phyloP scores from a whole-genome alignment of 2,888 invertebrate species.

The Aspidiotus rigidus region DNA sequence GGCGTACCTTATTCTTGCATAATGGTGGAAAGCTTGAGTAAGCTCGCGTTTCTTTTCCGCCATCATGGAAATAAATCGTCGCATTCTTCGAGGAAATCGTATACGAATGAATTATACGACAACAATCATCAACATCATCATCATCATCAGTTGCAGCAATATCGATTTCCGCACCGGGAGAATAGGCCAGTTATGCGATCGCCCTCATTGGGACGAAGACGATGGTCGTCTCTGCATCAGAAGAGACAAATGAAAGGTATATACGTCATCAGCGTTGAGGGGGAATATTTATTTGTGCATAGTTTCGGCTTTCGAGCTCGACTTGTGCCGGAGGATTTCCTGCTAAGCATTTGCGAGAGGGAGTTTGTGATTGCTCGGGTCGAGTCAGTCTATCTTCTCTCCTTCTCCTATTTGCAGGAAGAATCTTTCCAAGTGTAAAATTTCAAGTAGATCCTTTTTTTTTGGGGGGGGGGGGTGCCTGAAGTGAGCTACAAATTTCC shows the following conservation, averaged over 20 bases:
- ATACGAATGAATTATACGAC: constrained; percentile 8
- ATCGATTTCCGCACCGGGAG: constrained; percentile 20
- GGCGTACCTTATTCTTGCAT: neutral
- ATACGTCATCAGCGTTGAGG: neutral
- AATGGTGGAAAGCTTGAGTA: constrained; percentile 31
- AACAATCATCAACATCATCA: too few relatives aligned
- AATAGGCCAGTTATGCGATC: constrained; percentile 28
- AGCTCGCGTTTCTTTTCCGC: constrained; percentile 29
- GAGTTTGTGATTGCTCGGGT: too few relatives aligned
- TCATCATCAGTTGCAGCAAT: neutral
- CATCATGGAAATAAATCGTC: constrained; percentile 6
- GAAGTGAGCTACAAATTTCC: too few relatives aligned
- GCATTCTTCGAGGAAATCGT: constrained; percentile 21
- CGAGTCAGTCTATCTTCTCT: too few relatives aligned
- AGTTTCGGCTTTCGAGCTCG: too few relatives aligned
- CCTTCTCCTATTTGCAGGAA: too few relatives aligned
- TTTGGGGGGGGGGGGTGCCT: too few relatives aligned
- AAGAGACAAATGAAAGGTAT: constrained; percentile 22
- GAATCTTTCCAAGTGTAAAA: too few relatives aligned
- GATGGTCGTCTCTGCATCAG: constrained; percentile 26
- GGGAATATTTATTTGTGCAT: too few relatives aligned
- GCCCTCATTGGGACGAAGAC: constrained; percentile 20
- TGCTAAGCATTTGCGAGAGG: too few relatives aligned
- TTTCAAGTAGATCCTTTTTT: too few relatives aligned
- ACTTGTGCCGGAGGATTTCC: too few relatives aligned